Conservation (phyloP, 2,888 invertebrate species). For the Limnephilus lunatus region DNA sequence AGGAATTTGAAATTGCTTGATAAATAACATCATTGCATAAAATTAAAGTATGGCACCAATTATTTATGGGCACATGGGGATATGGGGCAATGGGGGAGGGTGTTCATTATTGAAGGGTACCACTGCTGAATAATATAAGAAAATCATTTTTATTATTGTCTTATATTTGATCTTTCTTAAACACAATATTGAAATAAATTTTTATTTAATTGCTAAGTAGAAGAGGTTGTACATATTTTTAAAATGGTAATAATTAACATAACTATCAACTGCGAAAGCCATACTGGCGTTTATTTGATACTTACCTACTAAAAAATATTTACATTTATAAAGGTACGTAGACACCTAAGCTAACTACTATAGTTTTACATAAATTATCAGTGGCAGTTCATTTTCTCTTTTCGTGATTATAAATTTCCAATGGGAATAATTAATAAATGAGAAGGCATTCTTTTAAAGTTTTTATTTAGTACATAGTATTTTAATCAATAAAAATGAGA, state of each 20-base stretch:
- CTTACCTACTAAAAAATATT: not conserved
- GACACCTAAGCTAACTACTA: not conserved
- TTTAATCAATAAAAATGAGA: slow-evolving; percentile 43
- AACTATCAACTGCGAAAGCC: not conserved
- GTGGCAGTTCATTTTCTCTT: not conserved
- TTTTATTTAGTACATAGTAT: slow-evolving; percentile 43
- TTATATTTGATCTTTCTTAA: not conserved
- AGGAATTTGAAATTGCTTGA: too few relatives aligned
- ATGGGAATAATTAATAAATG: slow-evolving; percentile 28
- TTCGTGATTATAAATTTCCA: not conserved
- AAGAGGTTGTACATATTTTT: not conserved
- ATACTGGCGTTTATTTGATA: not conserved
- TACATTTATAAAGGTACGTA: not conserved
- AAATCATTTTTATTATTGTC: not conserved
- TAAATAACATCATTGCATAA: too few relatives aligned
- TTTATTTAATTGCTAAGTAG: not conserved
- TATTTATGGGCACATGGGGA: too few relatives aligned
- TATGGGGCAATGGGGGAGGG: not conserved
- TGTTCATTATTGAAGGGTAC: not conserved
- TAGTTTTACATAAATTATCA: not conserved
- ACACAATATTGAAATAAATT: not conserved
- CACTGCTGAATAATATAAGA: not conserved
- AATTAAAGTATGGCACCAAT: too few relatives aligned
- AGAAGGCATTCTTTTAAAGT: not conserved
- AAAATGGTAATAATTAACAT: not conserved